Percentiles rank a stretch among this genome's conserved stretches.
phyloP scores from a whole-genome alignment of 2,888 invertebrate genomes.

The Pyrgus malvae region DNA sequence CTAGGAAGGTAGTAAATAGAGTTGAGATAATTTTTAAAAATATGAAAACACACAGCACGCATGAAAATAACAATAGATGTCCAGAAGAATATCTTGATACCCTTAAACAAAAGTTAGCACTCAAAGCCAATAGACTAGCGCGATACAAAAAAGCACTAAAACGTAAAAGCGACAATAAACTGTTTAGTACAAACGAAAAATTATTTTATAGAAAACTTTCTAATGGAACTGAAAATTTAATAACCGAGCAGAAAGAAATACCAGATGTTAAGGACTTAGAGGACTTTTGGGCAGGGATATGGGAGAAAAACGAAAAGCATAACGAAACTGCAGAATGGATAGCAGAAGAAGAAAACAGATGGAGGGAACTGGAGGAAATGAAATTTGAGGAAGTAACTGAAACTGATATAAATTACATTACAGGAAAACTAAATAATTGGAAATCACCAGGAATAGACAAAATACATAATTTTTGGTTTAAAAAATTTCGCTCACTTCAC shows the following conservation, averaged over 20 bases:
- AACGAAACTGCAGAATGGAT: constrained; percentile 31
- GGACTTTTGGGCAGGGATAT: constrained; percentile 30
- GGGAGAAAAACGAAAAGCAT: constrained; percentile 23
- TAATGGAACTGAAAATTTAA: neutral
- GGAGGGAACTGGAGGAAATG: constrained; percentile 29
- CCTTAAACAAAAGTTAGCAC: constrained; percentile 32
- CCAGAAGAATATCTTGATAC: constrained; percentile 34
- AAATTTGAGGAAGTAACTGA: constrained; percentile 28
- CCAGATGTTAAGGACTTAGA: constrained; percentile 17
- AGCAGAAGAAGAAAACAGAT: constrained; percentile 24
- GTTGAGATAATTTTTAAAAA: constrained; percentile 28
- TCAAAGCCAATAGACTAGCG: constrained; percentile 29
- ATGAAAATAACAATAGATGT: constrained; percentile 29
- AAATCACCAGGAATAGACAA: constrained; percentile 29
- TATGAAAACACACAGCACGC: constrained; percentile 17
- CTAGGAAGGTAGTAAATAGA: constrained; percentile 24
- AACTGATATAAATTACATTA: constrained; percentile 14
- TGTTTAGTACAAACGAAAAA: constrained; percentile 31
- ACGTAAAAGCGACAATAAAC: constrained; percentile 30
- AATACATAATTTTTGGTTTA: constrained; percentile 30
- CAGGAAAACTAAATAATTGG: constrained; percentile 25
- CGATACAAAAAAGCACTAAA: constrained; percentile 31
- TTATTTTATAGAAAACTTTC: constrained; percentile 26
- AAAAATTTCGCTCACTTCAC: constrained; percentile 28
- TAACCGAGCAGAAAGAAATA: neutral